Conservation (phyloP, 2,797 vertebrate genomes). For the Harpagifer antarcticus region DNA sequence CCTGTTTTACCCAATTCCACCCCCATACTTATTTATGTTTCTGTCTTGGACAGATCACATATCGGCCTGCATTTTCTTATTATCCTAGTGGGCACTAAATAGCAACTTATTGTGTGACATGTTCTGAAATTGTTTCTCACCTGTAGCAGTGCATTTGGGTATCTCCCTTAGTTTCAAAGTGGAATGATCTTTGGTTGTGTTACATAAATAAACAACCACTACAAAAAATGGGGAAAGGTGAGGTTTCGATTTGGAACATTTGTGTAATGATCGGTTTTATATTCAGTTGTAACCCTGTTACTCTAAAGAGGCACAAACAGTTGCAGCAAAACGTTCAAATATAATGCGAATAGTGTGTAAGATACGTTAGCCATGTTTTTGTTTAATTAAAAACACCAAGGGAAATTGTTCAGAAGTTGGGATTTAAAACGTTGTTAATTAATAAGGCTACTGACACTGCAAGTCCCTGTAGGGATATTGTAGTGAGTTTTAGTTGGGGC, state of each 20-base stretch:
- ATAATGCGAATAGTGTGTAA: too few relatives aligned
- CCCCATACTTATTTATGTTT: neutral
- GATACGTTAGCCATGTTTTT: neutral
- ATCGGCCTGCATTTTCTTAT: too few relatives aligned
- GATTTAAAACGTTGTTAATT: neutral
- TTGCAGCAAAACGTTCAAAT: neutral
- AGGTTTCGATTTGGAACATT: neutral
- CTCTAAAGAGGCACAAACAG: neutral
- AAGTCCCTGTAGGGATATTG: constrained; percentile 12
- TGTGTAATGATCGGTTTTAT: neutral
- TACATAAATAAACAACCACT: neutral
- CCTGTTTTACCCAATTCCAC: neutral
- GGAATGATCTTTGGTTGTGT: neutral
- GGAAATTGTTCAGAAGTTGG: neutral
- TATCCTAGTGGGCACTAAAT: too few relatives aligned
- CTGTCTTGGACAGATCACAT: neutral
- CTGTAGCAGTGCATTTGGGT: neutral
- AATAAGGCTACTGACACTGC: neutral
- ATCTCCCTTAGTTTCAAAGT: neutral
- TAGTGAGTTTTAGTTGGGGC: constrained; percentile 47
- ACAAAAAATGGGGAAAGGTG: neutral
- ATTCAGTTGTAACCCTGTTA: neutral
- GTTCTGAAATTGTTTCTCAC: neutral
- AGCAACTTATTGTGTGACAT: neutral
- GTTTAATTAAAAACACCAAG: neutral